Evolutionary conservation across 2,113 vertebrate species (phyloP).

Genomic region (Labrus mixtus): DNA sequence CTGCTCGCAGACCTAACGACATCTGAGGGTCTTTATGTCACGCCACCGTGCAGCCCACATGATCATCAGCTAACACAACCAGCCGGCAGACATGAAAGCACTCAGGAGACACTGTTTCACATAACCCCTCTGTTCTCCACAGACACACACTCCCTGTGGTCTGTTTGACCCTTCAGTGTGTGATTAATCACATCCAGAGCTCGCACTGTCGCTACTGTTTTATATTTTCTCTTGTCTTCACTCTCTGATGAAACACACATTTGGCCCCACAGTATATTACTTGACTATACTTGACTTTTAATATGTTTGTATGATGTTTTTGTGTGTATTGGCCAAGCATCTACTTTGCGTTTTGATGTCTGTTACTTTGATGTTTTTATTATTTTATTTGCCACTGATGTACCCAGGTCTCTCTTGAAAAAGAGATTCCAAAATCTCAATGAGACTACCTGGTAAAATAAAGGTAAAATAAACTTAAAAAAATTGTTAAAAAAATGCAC

Average conservation of each 20-base stretch:
- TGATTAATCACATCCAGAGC: slow-evolving; percentile 35
- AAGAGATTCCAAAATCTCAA: no score
- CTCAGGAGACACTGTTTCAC: slow-evolving; percentile 25
- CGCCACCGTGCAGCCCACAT: slow-evolving; percentile 41
- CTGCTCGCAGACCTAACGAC: slow-evolving; percentile 27
- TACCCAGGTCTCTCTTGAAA: no score
- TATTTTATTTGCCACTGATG: no score
- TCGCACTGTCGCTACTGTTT: not conserved
- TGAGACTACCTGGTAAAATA: no score
- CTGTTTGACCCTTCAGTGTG: not conserved
- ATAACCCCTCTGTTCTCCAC: slow-evolving; percentile 6
- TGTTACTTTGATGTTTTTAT: no score
- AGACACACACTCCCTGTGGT: slow-evolving; percentile 6
- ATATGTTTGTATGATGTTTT: no score
- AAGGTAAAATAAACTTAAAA: no score
- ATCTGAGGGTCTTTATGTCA: slow-evolving; percentile 19
- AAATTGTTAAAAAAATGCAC: no score
- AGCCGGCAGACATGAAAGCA: slow-evolving; percentile 24
- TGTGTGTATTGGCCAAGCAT: no score
- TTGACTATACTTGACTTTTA: no score
- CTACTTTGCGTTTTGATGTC: no score
- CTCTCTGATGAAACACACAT: not conserved
- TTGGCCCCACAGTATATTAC: no score
- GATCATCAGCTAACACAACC: slow-evolving; percentile 14
- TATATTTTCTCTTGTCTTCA: not conserved